Evolutionary conservation across 2,113 vertebrate species (phyloP), one percentile per base, ranked within the genome.

Genomic region (Chaenocephalus aceratus): DNA sequence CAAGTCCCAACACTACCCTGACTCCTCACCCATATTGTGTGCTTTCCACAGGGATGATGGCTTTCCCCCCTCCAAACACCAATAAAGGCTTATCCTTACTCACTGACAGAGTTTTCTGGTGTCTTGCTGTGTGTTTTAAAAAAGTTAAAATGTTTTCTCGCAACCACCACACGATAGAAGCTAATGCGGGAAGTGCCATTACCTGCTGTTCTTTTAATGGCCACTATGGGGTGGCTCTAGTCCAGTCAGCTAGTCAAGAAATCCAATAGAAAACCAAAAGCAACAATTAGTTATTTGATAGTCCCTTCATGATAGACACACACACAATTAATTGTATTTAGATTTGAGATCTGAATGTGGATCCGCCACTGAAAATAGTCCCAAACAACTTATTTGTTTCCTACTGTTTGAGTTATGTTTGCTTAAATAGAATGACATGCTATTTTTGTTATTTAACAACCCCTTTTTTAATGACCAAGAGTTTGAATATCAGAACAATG

Each of bases 61-160:
- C 84, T 78, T 83, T 73, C 84, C 66, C n/a, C 76, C 64, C 82
- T 72, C 64, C 81, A 92, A 91, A 89, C 90, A 93, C 93, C 84
- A 95, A 95, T 95, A 95, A 94, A 95, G 68, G 82, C 90, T 89
- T 92, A 82, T 89, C 88, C 91, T 90, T 90, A 82, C 90, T 93
- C 93, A 93, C 94, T 15, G 72, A 91, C 58, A 6, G 41, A 30
- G 72, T 48, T 76, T 71, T 46, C 36, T 77, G 70, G 65, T 81
- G 83, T 89, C 77, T 83, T 89, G 60, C 74, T 86, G 66, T 83
- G 58, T 64, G 9, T 66, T 70, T 21, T 72, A n/a, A 74, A 60
- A 52, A 52, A 57, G 23, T 75, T 23, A 14, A 13, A 12, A n/a
- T 54, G 58, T 30, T 1, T 14, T 30, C 8, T 3, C 6, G 0